Evolutionary conservation across 2,888 invertebrate species (phyloP), one percentile per base, ranked within the genome.

Genomic region (Lochmaea crataegi): DNA sequence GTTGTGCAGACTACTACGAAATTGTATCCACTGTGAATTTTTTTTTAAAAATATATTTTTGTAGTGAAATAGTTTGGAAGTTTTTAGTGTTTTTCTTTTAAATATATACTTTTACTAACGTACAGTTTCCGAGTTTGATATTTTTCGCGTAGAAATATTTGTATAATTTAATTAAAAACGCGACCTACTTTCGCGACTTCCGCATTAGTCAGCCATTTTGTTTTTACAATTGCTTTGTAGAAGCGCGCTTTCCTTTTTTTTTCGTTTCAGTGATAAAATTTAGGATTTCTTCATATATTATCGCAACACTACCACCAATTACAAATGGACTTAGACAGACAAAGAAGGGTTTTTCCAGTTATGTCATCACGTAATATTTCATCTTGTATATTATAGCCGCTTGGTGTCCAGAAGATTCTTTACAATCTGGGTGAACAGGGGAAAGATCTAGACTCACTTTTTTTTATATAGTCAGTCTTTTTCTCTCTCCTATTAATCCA

Each of bases 171-270:
- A 58, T 72, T 61, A 26, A 58, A 38, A 26, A 57, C 69, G 71
- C 87, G 87, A 86, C 87, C 87, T 87, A 88, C 84, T 88, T 88
- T 75, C 87, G 79, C 80, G 83, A 87, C 86, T 89, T 88, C 88
- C 88, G 88, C 86, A 86, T 86, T 85, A 84, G 85, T 84, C 83
- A 80, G 86, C 86, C 86, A 87, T 86, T 86, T 85, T 87, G 81
- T 80, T 76, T 86, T 73, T 69, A 72, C 73, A 72, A 57, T 63
- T 57, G 71, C 68, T 71, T 72, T 71, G 66, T 72, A 57, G 60
- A 67, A 65, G 51, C 66, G 65, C 53, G 63, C 65, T 65, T 26
- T 72, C 51, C 42, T 66, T 66, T 72, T 67, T 64, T 69, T 73
- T 71, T 16, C 66, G 57, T 71, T 68, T 67, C 58, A 67, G 58